Base-by-base conservation (phyloP, 2,797 vertebrate species). In the Trachops cirrhosus region DNA sequence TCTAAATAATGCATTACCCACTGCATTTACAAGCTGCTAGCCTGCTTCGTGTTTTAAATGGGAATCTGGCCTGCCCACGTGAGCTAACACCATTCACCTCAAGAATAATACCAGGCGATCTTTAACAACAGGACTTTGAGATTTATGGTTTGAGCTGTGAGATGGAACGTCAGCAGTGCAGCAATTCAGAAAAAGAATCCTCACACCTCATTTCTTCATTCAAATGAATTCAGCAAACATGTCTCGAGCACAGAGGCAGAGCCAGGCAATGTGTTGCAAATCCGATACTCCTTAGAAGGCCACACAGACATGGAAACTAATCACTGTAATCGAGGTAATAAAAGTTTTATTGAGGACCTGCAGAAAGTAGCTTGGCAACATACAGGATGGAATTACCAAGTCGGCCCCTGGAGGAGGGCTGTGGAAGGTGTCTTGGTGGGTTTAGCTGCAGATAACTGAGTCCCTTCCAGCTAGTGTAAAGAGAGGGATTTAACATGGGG, bases 161-260 rank as follows among this genome's bases (percentile, higher is more conserved):
- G 84, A 89, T 80, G 59, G 94, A 95, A 91, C 9, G 14, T 96
- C 71, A 74, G 94, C 83, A 50, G 71, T 21, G 57, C 34, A 79
- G 87, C 62, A 73, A 39, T 92, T 96, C 91, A 77, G 93, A 89
- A 50, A 96, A 93, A 93, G 96, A 88, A 91, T 89, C 82, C 91
- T 96, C 94, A 90, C 93, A 97, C 97, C 95, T 97, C 96, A 96
- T 97, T 97, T 95, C 95, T 97, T 95, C 92, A 97, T 96, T 95
- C 95, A 94, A 73, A 95, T 96, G 94, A 96, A 96, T 94, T 96
- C 96, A 94, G 92, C 89, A 96, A 97, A 85, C 95, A 96, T 83
- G 94, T 96, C 94, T 93, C 34, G 59, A 92, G 77, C 37, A 6
- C 46, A 52, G 19, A 88, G 79, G 78, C 41, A 67, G 96, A 96